Evolutionary conservation across 2,888 invertebrate genomes (phyloP).

Genomic region (Dicyrtoma fusca): DNA sequence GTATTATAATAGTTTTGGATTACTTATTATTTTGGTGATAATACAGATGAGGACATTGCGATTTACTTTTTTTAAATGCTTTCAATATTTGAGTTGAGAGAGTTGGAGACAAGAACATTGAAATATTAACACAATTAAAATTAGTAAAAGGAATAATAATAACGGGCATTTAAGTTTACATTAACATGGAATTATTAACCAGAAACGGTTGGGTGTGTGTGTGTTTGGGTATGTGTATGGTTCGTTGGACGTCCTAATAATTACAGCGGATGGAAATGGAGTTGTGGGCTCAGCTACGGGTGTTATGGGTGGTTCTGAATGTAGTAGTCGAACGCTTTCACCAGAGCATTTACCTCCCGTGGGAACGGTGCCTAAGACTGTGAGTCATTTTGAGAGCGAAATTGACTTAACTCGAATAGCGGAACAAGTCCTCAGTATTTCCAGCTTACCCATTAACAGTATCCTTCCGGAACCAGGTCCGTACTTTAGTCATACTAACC

Average conservation of each 20-base stretch:
- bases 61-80: too few species aligned
- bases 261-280: slow-evolving; percentile 28
- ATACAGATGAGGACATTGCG: too few species aligned
- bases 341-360: slow-evolving; percentile 52
- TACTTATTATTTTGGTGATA: too few species aligned
- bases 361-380: slow-evolving; percentile 55
- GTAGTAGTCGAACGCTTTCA: slow-evolving; percentile 47
- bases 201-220: slow-evolving; percentile 3
- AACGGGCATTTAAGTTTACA: too few species aligned
- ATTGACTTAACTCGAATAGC: slow-evolving; percentile 44
- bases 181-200: too few species aligned
- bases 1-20: too few species aligned
- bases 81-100: too few species aligned
- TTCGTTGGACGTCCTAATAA: neutral
- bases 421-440: slow-evolving; percentile 14
- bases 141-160: too few species aligned
- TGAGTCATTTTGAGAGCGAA: slow-evolving; percentile 54
- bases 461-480: slow-evolving; percentile 31
- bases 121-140: too few species aligned
- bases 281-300: neutral
- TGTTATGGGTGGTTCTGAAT: slow-evolving; percentile 31
- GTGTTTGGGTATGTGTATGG: slow-evolving; percentile 16
- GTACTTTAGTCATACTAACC: slow-evolving; percentile 12
- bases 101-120: too few species aligned
- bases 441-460: slow-evolving; percentile 29